Evolutionary conservation across 1,140 invertebrate genomes (phyloP), one percentile per base, ranked within the genome.

Genomic region (Drepana arcuata): DNA sequence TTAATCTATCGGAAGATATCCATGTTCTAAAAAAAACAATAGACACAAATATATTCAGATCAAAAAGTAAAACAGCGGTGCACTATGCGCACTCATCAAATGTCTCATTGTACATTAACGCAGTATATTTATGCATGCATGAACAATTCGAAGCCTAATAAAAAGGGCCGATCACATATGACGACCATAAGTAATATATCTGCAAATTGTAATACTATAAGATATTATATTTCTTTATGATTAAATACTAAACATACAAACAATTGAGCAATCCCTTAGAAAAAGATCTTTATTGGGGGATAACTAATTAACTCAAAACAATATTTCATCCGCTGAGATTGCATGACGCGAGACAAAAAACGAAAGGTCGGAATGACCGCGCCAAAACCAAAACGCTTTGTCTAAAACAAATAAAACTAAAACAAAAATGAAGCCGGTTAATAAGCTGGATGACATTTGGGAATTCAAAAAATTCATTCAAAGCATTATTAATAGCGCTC

Each of bases 381-480:
- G 77, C 77, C 77, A 81, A 81, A 81, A 79, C 71, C 70, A 68
- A 77, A 77, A 78, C 64, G 63, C 57, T 61, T 52, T 40, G 47
- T 63, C 62, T 59, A 74, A 72, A 79, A 75, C 70, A 75, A 79
- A 82, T 64, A 79, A 82, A 65, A 79, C 36, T 50, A 49, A 61
- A 65, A 79, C 69, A 82, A 82, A 75, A 82, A 79, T 75, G 69
- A 73, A 62, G 68, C 49, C 65, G 61, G 74, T 82, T 82, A 82
- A 82, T 82, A 78, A 82, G 74, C 71, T 74, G 73, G 70, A 82
- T 82, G 78, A 82, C 78, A 82, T 82, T 82, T 75, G 61, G 72
- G 74, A 79, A 82, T 79, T 82, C 66, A 57, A 82, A 75, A 79
- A 66, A 81, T 77, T 61, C 69, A 64, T 71, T 68, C 65, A 62